These are phyloP conservation scores for Melipona beecheii DNA, from an alignment of 2,888 invertebrate genomes.

Conservation along the genomic window DNA sequence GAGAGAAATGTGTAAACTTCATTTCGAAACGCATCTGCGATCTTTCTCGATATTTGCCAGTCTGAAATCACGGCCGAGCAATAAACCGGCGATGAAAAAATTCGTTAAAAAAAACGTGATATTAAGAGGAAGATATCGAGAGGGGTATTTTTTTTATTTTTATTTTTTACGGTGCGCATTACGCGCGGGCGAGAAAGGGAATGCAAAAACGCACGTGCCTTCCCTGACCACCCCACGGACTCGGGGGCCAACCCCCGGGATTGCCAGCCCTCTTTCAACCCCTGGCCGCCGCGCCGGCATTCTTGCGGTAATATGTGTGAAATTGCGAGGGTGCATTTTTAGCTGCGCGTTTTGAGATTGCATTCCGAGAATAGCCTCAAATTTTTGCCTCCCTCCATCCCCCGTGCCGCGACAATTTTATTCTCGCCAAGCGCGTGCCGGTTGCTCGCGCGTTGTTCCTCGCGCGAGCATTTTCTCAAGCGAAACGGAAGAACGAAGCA, in stretches of 20 bases:
- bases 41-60: not conserved
- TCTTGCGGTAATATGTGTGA: constrained; percentile 77
- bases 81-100: constrained; percentile 45
- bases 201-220: constrained; percentile 67
- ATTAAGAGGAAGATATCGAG: constrained; percentile 62
- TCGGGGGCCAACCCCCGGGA: constrained; percentile 39
- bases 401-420: constrained; percentile 55
- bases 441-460: constrained; percentile 3
- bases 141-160: not conserved
- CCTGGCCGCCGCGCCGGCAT: constrained; percentile 59
- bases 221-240: constrained; percentile 54
- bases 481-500: constrained; percentile 29
- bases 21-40: not conserved
- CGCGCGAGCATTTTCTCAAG: constrained; percentile 46
- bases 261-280: constrained; percentile 47
- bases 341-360: constrained; percentile 76
- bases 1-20: not conserved
- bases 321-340: constrained; percentile 78
- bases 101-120: constrained; percentile 47
- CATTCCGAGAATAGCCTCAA: constrained; percentile 74
- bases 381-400: constrained; percentile 59
- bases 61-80: not conserved
- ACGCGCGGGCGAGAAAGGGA: constrained; percentile 65
- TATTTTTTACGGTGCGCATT: constrained; percentile 61
- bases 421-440: constrained; percentile 29